Base-by-base conservation (phyloP, 2,888 invertebrate species). In the Eupithecia subumbrata region DNA sequence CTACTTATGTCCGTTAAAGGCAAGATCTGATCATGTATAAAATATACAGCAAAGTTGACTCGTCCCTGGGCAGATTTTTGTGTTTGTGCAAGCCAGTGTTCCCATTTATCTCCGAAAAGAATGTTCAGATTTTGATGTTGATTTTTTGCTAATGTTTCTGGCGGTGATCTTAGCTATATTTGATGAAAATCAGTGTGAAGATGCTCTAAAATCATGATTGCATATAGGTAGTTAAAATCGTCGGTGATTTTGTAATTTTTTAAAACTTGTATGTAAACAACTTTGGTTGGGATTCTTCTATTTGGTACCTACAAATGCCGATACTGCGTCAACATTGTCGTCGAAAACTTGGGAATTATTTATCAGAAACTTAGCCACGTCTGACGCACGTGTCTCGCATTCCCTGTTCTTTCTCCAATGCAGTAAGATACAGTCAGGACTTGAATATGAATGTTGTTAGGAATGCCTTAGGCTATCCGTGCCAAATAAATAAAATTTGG, bases 311-410 rank as follows among this genome's bases (percentile, higher is more conserved):
- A 67, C 30, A 30, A 63, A 37, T 40, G 18, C n/a, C 70, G 37
- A n/a, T 60, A 45, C 52, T 71, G 71, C 63, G 63, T 71, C 71
- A 71, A 71, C 71, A 71, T 60, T 43, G 70, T 60, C 70, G 56
- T 70, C 70, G 70, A 70, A 70, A 70, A 70, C 56, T 70, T 56
- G 16, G 5, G 43, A 70, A 56, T 70, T 70, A 70, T 70, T 70
- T 70, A 70, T 60, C 56, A 37, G 45, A 70, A 70, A 70, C 52
- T 56, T 70, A 60, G 56, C 70, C 56, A 70, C 70, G 70, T 70
- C 70, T 70, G 9, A 56, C 70, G 70, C 70, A 70, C 70, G 70
- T 70, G 70, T 56, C 37, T 70, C 7, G 70, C 70, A 70, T 70
- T 37, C 12, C 14, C 34, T 56, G 34, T 25, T 56, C 22, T 52